Evolutionary conservation across 2,113 vertebrate genomes (phyloP).

Genomic region (Trinectes maculatus): DNA sequence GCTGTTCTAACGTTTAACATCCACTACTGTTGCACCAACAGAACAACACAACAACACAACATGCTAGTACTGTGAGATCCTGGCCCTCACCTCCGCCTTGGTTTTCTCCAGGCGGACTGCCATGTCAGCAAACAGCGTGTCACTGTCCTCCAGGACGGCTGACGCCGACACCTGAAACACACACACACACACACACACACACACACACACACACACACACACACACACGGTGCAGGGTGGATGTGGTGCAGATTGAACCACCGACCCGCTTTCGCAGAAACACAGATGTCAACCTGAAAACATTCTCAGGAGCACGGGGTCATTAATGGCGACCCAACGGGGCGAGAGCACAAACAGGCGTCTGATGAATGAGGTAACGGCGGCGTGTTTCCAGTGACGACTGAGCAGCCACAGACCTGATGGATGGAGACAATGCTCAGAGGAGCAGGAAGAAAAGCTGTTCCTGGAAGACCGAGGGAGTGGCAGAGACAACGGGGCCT

Average conservation of each 20-base stretch:
- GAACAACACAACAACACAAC: too few species aligned
- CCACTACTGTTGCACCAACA: too few species aligned
- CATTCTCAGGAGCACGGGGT: too few species aligned
- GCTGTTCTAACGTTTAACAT: too few species aligned
- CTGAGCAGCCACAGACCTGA: background rate
- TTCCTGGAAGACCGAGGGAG: slow-evolving; percentile 37
- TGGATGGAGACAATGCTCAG: slow-evolving; percentile 7
- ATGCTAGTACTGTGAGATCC: too few species aligned
- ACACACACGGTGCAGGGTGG: background rate
- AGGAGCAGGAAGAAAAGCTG: background rate
- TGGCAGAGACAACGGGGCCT: background rate
- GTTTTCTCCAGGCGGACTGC: slow-evolving; percentile 69
- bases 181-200: background rate
- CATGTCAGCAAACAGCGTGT: slow-evolving; percentile 75
- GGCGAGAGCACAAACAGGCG: too few species aligned
- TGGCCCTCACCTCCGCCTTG: slow-evolving; percentile 66
- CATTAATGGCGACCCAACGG: too few species aligned
- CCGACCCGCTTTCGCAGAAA: background rate
- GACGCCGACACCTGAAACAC: slow-evolving; percentile 54
- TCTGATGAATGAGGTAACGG: background rate
- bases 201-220: background rate
- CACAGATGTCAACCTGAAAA: too few species aligned
- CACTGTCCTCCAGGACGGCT: slow-evolving; percentile 70
- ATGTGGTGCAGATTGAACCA: background rate
- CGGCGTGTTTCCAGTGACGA: background rate